Base-by-base conservation (phyloP, 2,888 invertebrate genomes). In the Mallateleia sp. region DNA sequence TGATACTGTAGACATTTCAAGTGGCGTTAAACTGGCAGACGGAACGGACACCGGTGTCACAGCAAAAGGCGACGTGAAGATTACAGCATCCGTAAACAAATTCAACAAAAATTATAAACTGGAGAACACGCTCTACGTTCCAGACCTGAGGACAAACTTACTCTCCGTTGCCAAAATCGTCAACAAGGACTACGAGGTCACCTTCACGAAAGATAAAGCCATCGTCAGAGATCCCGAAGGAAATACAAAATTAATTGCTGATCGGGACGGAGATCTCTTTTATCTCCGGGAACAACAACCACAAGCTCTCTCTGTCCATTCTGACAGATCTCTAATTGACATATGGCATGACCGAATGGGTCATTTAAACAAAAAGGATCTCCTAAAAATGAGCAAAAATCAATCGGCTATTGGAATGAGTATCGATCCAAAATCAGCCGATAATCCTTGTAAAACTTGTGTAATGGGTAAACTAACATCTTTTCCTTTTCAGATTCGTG, bases 11-110 rank as follows among this genome's bases (percentile, higher is more conserved):
- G 5, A 28, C 0, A 8, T 50, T 0, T 47, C 62, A 1, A 62
- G 64, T n/a, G 54, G 24, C 3, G 8, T 87, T 22, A 75, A 75
- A 14, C 34, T 82, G 0, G 82, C 75, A 4, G 50, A 62, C 45
- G 58, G 74, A 8, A 34, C 22, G 0, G 22, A 18, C 1, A 60
- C 67, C 5, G 3, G 24, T 1, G 52, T 82, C 15, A 4, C 50
- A 5, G 74, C 74, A 2, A 67, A 67, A 32, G 82, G 66, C 14
- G 52, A 56, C 38, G 75, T 75, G 11, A 54, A 7, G 18, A 22
- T 82, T 25, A 75, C 1, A 11, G 11, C 42, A n/a, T 34, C 45
- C 14, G 14, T 45, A 1, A n/a, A 18, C n/a, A n/a, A 22, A 0
- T 3, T 0, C 7, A 25, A 8, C 25, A 56, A 60, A 1, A 4